Conservation (phyloP, 2,797 vertebrate genomes). For the Gobio occitaniae region DNA sequence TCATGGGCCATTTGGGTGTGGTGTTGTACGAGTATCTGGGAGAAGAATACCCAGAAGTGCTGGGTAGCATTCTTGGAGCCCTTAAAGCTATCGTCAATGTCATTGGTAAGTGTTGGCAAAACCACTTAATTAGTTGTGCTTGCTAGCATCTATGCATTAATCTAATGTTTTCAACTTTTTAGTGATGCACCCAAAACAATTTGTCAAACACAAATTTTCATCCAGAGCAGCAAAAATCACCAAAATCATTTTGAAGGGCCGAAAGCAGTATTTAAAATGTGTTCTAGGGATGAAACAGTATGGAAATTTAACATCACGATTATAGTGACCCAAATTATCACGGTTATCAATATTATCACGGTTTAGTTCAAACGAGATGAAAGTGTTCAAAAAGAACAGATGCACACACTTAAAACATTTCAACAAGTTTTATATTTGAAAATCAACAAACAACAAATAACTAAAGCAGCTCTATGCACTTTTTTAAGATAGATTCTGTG, state of each 20-base stretch:
- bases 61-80: conserved; percentile 97
- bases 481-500: too few relatives aligned
- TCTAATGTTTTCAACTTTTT: not conserved
- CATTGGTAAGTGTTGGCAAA: conserved; percentile 83
- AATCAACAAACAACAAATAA: too few relatives aligned
- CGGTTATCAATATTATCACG: too few relatives aligned
- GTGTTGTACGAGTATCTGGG: conserved; percentile 98
- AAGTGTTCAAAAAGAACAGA: too few relatives aligned
- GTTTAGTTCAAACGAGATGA: too few relatives aligned
- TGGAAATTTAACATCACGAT: too few relatives aligned
- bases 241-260: not conserved
- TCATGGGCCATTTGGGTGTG: conserved; percentile 99
- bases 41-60: conserved; percentile 97
- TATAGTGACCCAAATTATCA: too few relatives aligned
- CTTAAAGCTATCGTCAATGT: conserved; percentile 99
- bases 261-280: not conserved
- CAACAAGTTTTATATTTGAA: too few relatives aligned
- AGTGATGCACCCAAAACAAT: not conserved
- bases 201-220: not conserved
- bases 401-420: too few relatives aligned
- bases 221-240: not conserved
- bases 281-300: too few relatives aligned
- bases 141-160: not conserved
- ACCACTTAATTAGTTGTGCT: not conserved
- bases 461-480: too few relatives aligned